phyloP scores from a whole-genome alignment of 2,888 invertebrate species.

The Melipona bicolor region DNA sequence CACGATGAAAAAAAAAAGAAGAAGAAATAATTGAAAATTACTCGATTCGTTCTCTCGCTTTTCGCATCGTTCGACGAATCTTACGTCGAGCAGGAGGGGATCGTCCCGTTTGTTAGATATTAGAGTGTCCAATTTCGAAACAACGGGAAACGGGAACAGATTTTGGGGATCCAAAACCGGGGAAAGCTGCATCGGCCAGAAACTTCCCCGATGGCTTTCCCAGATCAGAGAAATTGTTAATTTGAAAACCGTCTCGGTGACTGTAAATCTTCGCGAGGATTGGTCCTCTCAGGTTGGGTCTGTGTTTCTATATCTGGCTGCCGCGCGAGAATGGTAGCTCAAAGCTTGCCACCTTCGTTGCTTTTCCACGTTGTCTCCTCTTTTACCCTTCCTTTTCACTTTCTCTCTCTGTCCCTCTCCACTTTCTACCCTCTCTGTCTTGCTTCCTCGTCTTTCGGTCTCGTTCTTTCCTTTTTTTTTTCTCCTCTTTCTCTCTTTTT shows the following conservation, averaged over 20 bases:
- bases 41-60: neutral
- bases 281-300: slow-evolving; percentile 36
- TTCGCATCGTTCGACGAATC: neutral
- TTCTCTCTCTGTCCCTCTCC: neutral
- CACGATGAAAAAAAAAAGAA: neutral
- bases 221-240: slow-evolving; percentile 16
- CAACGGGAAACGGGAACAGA: neutral
- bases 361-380: neutral
- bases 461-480: too few species aligned
- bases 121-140: neutral
- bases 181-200: slow-evolving; percentile 19
- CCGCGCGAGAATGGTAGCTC: slow-evolving; percentile 52
- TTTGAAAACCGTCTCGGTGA: neutral
- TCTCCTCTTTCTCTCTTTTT: neutral
- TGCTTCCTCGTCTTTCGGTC: neutral
- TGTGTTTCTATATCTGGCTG: slow-evolving; percentile 48
- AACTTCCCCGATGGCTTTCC: slow-evolving; percentile 27
- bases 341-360: slow-evolving; percentile 15
- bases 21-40: neutral
- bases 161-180: neutral
- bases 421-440: neutral
- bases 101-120: neutral
- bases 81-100: neutral
- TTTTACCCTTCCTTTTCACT: neutral
- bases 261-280: slow-evolving; percentile 28